Evolutionary conservation across 2,888 invertebrate species (phyloP), one percentile per base, ranked within the genome.

Genomic region (Lycia hirtaria): DNA sequence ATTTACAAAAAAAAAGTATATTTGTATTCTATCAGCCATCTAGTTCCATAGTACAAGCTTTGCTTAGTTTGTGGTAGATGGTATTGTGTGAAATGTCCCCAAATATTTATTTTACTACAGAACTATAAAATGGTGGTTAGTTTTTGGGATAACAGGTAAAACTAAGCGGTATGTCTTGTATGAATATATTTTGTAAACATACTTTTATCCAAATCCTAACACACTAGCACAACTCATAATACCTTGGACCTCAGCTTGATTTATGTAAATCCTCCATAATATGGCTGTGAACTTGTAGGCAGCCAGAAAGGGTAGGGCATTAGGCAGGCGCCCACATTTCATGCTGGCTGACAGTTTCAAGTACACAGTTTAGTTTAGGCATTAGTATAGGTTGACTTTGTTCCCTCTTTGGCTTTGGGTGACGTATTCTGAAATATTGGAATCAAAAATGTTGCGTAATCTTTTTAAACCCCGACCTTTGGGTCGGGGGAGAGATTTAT

Each of bases 211-310:
- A 19, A 45, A 48, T 51, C 40, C 20, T n/a, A 15, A 48, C 33
- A 44, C 28, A 56, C 19, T 33, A 56, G 43, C 15, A 50, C 20
- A 52, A 57, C 49, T 53, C 43, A 41, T 47, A 57, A 41, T 30
- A 43, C 52, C 52, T 17, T 43, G 43, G 52, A 30, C 52, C 52
- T 26, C 26, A 19, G 52, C 41, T 44, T 64, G 64, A 64, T 61
- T 64, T 64, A 64, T 56, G 60, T 50, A 48, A 47, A 60, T 60
- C 60, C 64, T 47, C 50, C 58, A 51, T 59, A 59, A 59, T 56
- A 56, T 52, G 47, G 49, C 60, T 51, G 56, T 51, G 57, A 58
- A 58, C 57, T 52, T 52, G 45, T 14, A 19, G 55, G 47, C 33
- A 38, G 41, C 33, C 9, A 38, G 40, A 35, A 33, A 51, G 57